Evolutionary conservation across 2,888 invertebrate species (phyloP), one percentile per base, ranked within the genome.

Genomic region (Elgonia sp.): DNA sequence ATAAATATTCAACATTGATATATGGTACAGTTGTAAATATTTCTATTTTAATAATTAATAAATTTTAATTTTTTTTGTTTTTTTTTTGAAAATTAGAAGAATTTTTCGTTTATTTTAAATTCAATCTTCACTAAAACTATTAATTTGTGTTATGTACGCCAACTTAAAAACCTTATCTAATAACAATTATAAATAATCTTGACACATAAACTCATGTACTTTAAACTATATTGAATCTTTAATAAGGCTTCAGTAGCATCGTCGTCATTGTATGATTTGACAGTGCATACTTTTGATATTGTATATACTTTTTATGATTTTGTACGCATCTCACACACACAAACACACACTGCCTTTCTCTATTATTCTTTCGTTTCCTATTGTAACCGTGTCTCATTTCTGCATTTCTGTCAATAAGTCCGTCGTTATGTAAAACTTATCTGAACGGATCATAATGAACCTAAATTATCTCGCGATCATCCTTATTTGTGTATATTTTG

Each of bases 241-340:
- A 67, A 57, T 62, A 29, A 63, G 37, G 82, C 82, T 83, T 73
- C 10, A 42, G 82, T 82, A 63, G 82, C 73, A 73, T 82, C 82
- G 73, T 42, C 65, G 82, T 75, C 18, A 65, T 65, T 60, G 53
- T 62, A 42, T 63, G 46, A 80, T 65, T 65, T 63, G n/a, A 65
- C 82, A 73, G 62, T 73, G 82, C 75, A 72, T 81, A 81, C 14
- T 81, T 9, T 75, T 42, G 39, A 83, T 83, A 83, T 75, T 83
- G 82, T 83, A 83, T 29, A 83, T 83, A 83, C 20, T 46, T 70
- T 83, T 83, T 57, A 75, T 75, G 21, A 75, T 83, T 75, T 75
- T 20, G 55, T 72, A 60, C 50, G 65, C 82, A 73, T 65, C 65
- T 40, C 75, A 60, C 82, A 57, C 73, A 67, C 82, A 69, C 73